These are phyloP conservation scores for Himalopsyche anomala DNA, from an alignment of 2,888 invertebrate genomes.

Conservation along the genomic window DNA sequence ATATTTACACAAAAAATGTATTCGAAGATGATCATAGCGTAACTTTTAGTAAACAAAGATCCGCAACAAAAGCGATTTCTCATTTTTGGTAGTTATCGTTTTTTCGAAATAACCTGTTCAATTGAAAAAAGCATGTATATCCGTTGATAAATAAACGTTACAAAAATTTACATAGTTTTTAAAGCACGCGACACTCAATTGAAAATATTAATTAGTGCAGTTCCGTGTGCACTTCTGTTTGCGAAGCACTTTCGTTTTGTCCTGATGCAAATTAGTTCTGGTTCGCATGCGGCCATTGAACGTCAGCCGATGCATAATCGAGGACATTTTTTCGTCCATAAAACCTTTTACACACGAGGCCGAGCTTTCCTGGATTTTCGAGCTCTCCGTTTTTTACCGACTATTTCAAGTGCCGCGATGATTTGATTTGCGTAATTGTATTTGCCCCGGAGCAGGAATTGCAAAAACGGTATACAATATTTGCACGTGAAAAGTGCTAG, in stretches of 20 bases:
- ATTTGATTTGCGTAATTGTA: constrained; percentile 38
- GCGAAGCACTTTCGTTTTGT: constrained; percentile 11
- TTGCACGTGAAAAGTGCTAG: not conserved
- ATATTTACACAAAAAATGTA: no score
- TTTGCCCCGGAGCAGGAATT: not conserved
- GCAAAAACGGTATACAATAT: not conserved
- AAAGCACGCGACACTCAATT: constrained; percentile 6
- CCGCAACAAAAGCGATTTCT: no score
- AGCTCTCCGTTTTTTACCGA: not conserved
- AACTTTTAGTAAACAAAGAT: no score
- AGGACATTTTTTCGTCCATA: constrained; percentile 48
- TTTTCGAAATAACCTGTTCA: no score
- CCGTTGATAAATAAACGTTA: no score
- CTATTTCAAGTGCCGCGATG: constrained; percentile 13
- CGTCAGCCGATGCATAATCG: constrained; percentile 50
- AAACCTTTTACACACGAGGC: not conserved
- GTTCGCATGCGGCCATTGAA: constrained; percentile 34
- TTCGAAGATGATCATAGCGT: no score
- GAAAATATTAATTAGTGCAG: constrained; percentile 26
- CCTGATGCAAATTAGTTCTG: constrained; percentile 45
- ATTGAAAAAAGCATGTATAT: no score
- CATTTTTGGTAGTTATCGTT: no score
- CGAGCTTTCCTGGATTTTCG: not conserved
- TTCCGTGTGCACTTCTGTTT: constrained; percentile 2
- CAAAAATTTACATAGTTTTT: not conserved